A percentile compares a stretch with the other conserved stretches of the same genome.
Conservation (phyloP, 2,113 vertebrate genomes). For the Apodemus speciosus region DNA sequence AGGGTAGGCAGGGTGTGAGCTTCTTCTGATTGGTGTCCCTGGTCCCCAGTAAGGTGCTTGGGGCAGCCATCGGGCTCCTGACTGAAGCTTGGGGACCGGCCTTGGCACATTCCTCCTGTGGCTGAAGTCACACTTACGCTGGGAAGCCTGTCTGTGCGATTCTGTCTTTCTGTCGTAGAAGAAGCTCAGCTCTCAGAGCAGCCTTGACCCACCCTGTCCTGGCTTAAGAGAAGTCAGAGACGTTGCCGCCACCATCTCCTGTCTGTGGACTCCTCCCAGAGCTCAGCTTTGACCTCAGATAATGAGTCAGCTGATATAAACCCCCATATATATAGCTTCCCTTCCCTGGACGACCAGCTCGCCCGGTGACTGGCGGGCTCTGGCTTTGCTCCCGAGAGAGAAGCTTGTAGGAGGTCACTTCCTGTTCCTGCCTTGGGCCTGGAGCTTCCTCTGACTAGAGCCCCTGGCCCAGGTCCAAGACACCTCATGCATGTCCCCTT, state of each 20-base stretch:
- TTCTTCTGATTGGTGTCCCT: not conserved
- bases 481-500: not conserved
- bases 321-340: not conserved
- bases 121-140: not conserved
- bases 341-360: not conserved
- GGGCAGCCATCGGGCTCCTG: not conserved
- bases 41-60: not conserved
- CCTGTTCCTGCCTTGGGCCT: not conserved
- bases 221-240: not conserved
- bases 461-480: not conserved
- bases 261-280: not conserved
- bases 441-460: not conserved
- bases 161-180: not conserved
- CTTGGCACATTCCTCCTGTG: not conserved
- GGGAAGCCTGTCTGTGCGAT: not conserved
- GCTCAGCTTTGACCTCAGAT: not conserved
- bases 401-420: not conserved
- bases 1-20: not conserved
- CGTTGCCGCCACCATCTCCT: accelerated
- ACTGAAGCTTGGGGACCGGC: too few relatives aligned
- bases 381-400: not conserved
- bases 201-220: not conserved
- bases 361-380: not conserved
- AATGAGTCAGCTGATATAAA: not conserved
- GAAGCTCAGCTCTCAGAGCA: accelerated